phyloP scores from a whole-genome alignment of 2,797 vertebrate genomes.

The Rhyacichthys aspro region DNA sequence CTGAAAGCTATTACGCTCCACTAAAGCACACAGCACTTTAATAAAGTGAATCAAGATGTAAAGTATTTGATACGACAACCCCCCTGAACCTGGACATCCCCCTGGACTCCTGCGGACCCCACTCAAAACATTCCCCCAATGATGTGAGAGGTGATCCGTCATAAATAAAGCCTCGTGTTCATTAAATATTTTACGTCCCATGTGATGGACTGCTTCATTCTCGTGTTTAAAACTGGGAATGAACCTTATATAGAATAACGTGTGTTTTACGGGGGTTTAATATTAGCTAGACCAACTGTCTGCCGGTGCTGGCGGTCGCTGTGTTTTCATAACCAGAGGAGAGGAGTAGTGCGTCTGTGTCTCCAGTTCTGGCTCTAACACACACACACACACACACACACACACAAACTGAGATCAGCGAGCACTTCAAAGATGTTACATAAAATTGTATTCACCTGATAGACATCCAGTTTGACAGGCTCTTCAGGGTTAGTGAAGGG shows the following conservation, averaged over 20 bases:
- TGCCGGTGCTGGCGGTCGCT: constrained; percentile 51
- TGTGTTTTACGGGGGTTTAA: constrained; percentile 57
- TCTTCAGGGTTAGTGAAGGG: constrained; percentile 33
- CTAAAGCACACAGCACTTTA: constrained; percentile 27
- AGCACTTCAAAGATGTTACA: constrained; percentile 32
- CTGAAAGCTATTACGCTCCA: constrained; percentile 25
- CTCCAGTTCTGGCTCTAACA: constrained; percentile 34
- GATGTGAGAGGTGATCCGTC: constrained; percentile 35
- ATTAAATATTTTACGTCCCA: constrained; percentile 44
- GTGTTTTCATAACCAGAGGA: constrained; percentile 66
- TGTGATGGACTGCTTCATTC: constrained; percentile 41
- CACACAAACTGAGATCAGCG: constrained; percentile 16
- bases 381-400: constrained; percentile 16
- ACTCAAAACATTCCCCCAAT: constrained; percentile 45
- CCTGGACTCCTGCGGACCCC: constrained; percentile 41
- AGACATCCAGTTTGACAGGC: constrained; percentile 25
- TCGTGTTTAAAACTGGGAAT: constrained; percentile 34
- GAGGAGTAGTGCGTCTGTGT: constrained; percentile 40
- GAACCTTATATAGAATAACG: constrained; percentile 47
- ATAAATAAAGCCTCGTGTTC: constrained; percentile 46
- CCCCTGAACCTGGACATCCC: constrained; percentile 33
- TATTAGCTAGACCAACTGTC: constrained; percentile 56
- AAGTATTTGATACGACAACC: constrained; percentile 51
- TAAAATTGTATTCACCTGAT: constrained; percentile 21
- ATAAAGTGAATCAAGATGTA: constrained; percentile 63